Evolutionary conservation across 2,113 vertebrate species (phyloP).

Genomic region (Nestor notabilis): DNA sequence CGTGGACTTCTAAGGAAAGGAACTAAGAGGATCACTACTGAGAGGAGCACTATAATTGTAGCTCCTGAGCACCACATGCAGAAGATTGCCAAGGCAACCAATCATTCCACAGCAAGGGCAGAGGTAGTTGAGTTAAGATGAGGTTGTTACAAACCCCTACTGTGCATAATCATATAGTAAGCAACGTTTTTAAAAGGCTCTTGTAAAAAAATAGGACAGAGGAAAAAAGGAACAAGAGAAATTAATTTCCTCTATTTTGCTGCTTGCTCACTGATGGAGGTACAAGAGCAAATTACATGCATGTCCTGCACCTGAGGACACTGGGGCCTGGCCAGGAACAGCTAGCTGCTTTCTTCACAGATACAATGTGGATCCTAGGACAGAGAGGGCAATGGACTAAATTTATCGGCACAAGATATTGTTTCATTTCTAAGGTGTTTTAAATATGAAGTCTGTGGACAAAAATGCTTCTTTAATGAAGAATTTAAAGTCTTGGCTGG

Average conservation of each 20-base stretch:
- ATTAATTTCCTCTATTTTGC: slow-evolving; percentile 79
- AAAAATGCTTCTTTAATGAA: neutral
- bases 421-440: neutral
- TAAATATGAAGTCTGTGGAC: neutral
- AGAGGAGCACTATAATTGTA: slow-evolving; percentile 76
- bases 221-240: slow-evolving; percentile 12
- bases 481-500: neutral
- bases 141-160: slow-evolving; percentile 65
- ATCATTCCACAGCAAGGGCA: slow-evolving; percentile 63
- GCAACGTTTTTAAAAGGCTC: slow-evolving; percentile 77
- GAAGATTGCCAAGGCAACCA: slow-evolving; percentile 78
- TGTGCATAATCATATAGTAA: slow-evolving; percentile 73
- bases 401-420: neutral
- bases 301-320: slow-evolving; percentile 74
- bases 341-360: neutral
- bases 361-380: neutral
- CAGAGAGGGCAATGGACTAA: neutral
- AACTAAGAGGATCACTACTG: slow-evolving; percentile 71
- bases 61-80: slow-evolving; percentile 38
- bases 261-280: slow-evolving; percentile 62
- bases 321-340: neutral
- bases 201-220: slow-evolving; percentile 71
- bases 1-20: slow-evolving; percentile 72
- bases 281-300: slow-evolving; percentile 55
- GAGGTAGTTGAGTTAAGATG: slow-evolving; percentile 61